Evolutionary conservation across 2,113 vertebrate species (phyloP), one percentile per base, ranked within the genome.

Genomic region (Pomatorhinus ruficollis): DNA sequence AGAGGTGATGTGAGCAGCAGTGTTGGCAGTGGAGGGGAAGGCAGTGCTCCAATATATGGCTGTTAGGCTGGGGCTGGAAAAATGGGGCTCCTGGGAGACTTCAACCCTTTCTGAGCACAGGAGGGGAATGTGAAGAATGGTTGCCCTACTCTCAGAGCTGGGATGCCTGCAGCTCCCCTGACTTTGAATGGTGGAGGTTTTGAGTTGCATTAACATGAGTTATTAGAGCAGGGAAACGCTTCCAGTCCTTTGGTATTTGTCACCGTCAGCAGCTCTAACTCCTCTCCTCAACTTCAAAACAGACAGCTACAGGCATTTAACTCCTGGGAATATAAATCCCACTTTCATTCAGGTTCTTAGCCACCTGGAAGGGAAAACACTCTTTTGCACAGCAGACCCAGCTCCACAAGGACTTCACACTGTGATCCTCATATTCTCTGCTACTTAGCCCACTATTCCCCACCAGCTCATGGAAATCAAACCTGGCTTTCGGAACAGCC

Each of bases 151-250:
- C 78, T 68, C 90, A 71, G 65, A 91, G 90, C 81, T 82, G 47
- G 52, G 65, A 77, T 1, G 7, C 74, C 90, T 82, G 80, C 52
- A 91, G 91, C 49, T 81, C 19, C 68, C 24, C 20, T 18, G 44
- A 60, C 75, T 84, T 71, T 72, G 75, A 94, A 47, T 17, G 30
- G 83, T 45, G 53, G 54, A 83, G 40, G 75, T 52, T 94, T 80
- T 45, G 68, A 50, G 35, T 72, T 90, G 71, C 45, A 78, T 92
- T 93, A 92, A 27, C 89, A 59, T 86, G 79, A 95, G 40, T 92
- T 93, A 93, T 94, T 95, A 89, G 71, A 96, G 86, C 80, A 83
- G 76, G 72, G 86, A 83, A 93, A 94, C 0, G 0, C 76, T 83
- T 71, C 60, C 39, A 83, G 33, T 64, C 59, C 61, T 84, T 89